Evolutionary conservation across 2,888 invertebrate genomes (phyloP), one percentile per base, ranked within the genome.

Genomic region (Diploptera punctata): DNA sequence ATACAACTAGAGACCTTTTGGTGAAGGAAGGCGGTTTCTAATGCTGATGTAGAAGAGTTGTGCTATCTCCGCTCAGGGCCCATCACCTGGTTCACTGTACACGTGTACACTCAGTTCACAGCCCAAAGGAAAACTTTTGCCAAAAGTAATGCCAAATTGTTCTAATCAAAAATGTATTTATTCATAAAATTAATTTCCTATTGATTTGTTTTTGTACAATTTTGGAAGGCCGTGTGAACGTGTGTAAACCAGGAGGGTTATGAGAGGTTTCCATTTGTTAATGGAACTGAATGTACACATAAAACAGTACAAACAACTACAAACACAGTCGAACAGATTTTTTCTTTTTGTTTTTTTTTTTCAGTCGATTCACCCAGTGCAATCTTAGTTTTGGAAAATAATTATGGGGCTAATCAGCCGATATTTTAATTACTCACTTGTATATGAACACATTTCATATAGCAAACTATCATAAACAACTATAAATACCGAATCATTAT

Each of bases 1-100:
- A n/a, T n/a, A n/a, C n/a, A n/a, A n/a, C n/a, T n/a, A n/a, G n/a
- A n/a, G n/a, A n/a, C n/a, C n/a, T n/a, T 33, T 33, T 33, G 60
- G 31, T 60, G 31, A 29, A 29, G 26, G n/a, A 24, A 16, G n/a
- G 60, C 19, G 31, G 60, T 60, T 60, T 31, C 18, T 38, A 10
- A 16, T 38, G 43, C 19, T 21, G 43, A 57, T 57, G 65, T 65
- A 61, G 61, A 44, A 44, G 65, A 44, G 65, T 21, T 29, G 62
- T 44, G 47, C 62, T 71, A 65, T 52, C 79, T n/a, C 81, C 82
- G 82, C 82, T 83, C 83, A 82, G 82, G 74, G 68, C 74, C 74
- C 74, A 65, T 74, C 74, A 73, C 75, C 75, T 75, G 75, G 75
- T 75, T 75, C 65, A 65, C 65, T 65, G 70, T 75, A 75, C 75